A percentile compares a stretch with the other conserved stretches of the same genome.
Conservation (phyloP, 2,113 vertebrate species). For the Carassius gibelio region DNA sequence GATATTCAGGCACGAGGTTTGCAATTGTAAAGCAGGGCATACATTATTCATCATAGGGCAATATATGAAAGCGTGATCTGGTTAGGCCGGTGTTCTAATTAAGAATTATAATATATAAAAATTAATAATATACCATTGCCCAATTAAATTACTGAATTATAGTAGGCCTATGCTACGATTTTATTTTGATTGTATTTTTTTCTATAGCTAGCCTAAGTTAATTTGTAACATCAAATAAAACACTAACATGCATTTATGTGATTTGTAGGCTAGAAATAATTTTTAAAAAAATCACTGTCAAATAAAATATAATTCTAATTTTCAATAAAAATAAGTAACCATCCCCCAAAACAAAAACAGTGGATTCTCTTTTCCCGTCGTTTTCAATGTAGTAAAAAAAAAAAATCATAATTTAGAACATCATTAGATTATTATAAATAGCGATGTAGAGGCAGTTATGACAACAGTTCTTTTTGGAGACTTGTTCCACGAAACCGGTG, state of each 20-base stretch:
- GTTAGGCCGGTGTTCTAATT: background rate
- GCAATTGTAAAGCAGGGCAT: constrained; percentile 1
- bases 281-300: background rate
- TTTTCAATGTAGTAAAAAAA: background rate
- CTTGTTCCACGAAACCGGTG: constrained; percentile 73
- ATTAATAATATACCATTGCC: background rate
- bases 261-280: background rate
- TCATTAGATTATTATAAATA: constrained; percentile 40
- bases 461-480: constrained; percentile 81
- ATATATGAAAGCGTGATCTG: background rate
- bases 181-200: background rate
- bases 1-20: background rate
- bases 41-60: constrained; percentile 8
- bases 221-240: background rate
- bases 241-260: background rate
- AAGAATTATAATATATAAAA: background rate
- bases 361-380: background rate
- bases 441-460: constrained; percentile 57
- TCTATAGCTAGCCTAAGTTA: background rate
- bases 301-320: no score
- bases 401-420: background rate
- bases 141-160: background rate
- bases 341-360: background rate
- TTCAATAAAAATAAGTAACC: background rate
- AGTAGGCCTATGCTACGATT: background rate